Evolutionary conservation across 2,888 invertebrate genomes (phyloP).

Genomic region (Chesias legatella): DNA sequence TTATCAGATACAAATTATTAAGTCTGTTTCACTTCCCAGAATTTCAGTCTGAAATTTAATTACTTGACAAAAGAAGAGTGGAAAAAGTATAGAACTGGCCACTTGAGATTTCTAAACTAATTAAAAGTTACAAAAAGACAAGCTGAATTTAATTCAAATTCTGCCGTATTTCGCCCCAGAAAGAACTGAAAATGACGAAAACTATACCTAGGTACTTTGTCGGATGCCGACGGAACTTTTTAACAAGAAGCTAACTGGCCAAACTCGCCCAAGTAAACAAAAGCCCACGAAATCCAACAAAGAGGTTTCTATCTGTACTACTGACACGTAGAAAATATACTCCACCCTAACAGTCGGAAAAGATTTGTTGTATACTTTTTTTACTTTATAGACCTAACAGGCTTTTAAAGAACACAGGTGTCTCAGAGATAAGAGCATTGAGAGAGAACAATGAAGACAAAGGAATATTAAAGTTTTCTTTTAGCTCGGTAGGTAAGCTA

Average conservation of each 20-base stretch:
- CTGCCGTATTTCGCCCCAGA: too few relatives aligned
- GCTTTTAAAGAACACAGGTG: conserved; percentile 25
- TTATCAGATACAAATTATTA: too few relatives aligned
- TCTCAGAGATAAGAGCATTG: conserved; percentile 8
- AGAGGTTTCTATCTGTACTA: conserved; percentile 27
- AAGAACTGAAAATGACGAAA: too few relatives aligned
- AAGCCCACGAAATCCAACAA: conserved; percentile 23
- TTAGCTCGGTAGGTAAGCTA: too few relatives aligned
- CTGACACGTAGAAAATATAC: conserved; percentile 33
- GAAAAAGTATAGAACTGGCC: too few relatives aligned
- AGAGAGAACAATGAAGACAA: conserved; percentile 3
- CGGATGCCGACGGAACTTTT: conserved; percentile 15
- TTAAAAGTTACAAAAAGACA: too few relatives aligned
- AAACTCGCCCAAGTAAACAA: conserved; percentile 24
- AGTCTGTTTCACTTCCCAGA: too few relatives aligned
- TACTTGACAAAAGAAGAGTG: too few relatives aligned
- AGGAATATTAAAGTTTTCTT: background rate
- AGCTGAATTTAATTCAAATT: too few relatives aligned
- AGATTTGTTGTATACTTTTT: conserved; percentile 29
- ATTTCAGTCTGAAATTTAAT: too few relatives aligned
- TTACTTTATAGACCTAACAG: conserved; percentile 28
- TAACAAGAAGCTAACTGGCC: conserved; percentile 23
- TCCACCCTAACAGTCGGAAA: conserved; percentile 25
- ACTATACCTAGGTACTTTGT: too few relatives aligned
- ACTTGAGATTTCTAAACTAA: too few relatives aligned